A percentile compares a stretch with the other conserved stretches of the same genome.
These are phyloP conservation scores for Gerris lacustris DNA, from an alignment of 2,888 invertebrate genomes.

Conservation along the genomic window DNA sequence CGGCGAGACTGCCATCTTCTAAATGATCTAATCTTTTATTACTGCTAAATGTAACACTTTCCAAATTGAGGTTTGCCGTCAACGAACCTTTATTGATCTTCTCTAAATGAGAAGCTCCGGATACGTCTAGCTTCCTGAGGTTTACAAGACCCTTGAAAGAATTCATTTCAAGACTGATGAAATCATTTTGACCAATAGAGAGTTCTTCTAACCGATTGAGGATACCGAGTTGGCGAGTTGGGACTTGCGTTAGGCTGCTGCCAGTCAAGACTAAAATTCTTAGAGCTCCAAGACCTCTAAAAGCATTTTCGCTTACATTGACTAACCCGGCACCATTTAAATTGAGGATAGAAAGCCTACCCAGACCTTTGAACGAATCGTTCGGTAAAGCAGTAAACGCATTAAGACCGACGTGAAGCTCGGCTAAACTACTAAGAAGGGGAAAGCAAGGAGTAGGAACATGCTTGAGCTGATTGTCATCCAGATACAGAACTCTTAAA, in stretches of 20 bases:
- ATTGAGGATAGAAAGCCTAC: slow-evolving; percentile 61
- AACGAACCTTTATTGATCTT: slow-evolving; percentile 66
- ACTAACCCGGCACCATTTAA: slow-evolving; percentile 67
- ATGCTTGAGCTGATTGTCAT: slow-evolving; percentile 66
- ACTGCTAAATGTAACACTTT: slow-evolving; percentile 59
- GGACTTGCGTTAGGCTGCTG: slow-evolving; percentile 60
- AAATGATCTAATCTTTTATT: slow-evolving; percentile 61
- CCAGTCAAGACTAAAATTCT: slow-evolving; percentile 67
- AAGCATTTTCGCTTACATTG: slow-evolving; percentile 63
- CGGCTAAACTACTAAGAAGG: slow-evolving; percentile 63
- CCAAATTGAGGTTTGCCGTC: slow-evolving; percentile 66
- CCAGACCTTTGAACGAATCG: slow-evolving; percentile 65
- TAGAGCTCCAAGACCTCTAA: slow-evolving; percentile 61
- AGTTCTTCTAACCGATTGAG: slow-evolving; percentile 65
- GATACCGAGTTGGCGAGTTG: slow-evolving; percentile 58
- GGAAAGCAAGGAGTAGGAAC: slow-evolving; percentile 64
- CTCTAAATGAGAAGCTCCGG: slow-evolving; percentile 60
- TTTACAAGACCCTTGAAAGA: slow-evolving; percentile 65
- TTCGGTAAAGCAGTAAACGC: slow-evolving; percentile 62
- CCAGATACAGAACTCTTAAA: slow-evolving; percentile 66
- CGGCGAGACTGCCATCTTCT: slow-evolving; percentile 63
- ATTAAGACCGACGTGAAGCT: slow-evolving; percentile 72
- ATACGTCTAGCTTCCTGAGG: slow-evolving; percentile 61
- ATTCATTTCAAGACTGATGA: slow-evolving; percentile 53
- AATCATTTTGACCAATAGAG: slow-evolving; percentile 71